Evolutionary conservation across 2,113 vertebrate genomes (phyloP).

Genomic region (Psettodes erumei): DNA sequence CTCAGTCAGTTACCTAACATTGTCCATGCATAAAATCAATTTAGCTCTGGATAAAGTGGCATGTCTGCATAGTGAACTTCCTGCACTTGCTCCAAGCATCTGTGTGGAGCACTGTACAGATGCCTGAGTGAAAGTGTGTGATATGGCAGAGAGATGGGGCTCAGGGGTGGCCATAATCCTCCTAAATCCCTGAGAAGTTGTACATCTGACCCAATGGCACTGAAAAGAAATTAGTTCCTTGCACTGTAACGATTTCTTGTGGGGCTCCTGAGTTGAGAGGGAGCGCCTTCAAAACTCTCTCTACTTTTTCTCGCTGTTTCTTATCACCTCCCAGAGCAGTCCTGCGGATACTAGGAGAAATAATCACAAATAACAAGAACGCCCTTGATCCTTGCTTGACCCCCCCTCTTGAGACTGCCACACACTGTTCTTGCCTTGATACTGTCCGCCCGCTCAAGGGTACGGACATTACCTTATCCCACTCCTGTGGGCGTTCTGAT

Average conservation of each 20-base stretch:
- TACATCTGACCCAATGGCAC: slow-evolving; percentile 72
- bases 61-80: not conserved
- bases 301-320: slow-evolving; percentile 57
- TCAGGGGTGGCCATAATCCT: slow-evolving; percentile 72
- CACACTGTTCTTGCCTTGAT: slow-evolving; percentile 39
- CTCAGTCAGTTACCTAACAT: not conserved
- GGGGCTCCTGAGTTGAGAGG: slow-evolving; percentile 53
- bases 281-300: slow-evolving; percentile 54
- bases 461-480: slow-evolving; percentile 63
- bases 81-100: not conserved
- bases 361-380: slow-evolving; percentile 76
- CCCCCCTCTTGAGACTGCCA: slow-evolving; percentile 55
- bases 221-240: slow-evolving; percentile 76
- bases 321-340: slow-evolving; percentile 68
- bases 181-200: slow-evolving; percentile 71
- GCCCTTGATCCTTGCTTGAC: slow-evolving; percentile 75
- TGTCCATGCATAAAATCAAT: not conserved
- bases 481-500: slow-evolving; percentile 41
- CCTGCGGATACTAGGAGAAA: slow-evolving; percentile 63
- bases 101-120: slow-evolving; percentile 12
- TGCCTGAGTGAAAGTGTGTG: slow-evolving; percentile 40
- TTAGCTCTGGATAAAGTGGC: not conserved
- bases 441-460: slow-evolving; percentile 44
- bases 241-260: slow-evolving; percentile 61
- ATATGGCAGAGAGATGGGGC: slow-evolving; percentile 48